phyloP scores from a whole-genome alignment of 2,797 vertebrate genomes.

The Cossypha caffra region DNA sequence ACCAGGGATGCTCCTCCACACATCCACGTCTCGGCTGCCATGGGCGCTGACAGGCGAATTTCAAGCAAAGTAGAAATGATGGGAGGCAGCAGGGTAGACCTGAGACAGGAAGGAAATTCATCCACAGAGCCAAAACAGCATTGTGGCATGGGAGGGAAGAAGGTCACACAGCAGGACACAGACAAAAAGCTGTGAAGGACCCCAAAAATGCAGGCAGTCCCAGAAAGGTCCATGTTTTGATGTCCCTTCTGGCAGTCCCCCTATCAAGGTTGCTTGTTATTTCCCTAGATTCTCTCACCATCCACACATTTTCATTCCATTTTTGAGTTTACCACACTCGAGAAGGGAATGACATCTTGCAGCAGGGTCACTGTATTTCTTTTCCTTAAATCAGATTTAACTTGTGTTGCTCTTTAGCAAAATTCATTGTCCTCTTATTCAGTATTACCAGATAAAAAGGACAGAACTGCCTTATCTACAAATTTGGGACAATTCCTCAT shows the following conservation, averaged over 20 bases:
- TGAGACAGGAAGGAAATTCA: neutral
- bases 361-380: neutral
- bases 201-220: neutral
- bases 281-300: neutral
- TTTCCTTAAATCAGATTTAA: neutral
- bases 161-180: neutral
- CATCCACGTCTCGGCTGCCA: fast-evolving
- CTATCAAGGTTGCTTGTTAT: neutral
- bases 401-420: neutral
- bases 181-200: neutral
- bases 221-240: neutral
- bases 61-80: neutral
- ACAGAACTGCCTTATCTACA: neutral
- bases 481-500: neutral
- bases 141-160: neutral
- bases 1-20: neutral
- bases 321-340: neutral
- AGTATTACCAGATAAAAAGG: neutral
- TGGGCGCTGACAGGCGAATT: fast-evolving
- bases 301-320: neutral
- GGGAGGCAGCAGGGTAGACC: neutral
- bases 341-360: neutral
- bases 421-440: neutral
- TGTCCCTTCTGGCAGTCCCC: neutral
- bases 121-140: fast-evolving